Conservation (phyloP, 2,797 vertebrate species). For the Eospalax fontanierii region DNA sequence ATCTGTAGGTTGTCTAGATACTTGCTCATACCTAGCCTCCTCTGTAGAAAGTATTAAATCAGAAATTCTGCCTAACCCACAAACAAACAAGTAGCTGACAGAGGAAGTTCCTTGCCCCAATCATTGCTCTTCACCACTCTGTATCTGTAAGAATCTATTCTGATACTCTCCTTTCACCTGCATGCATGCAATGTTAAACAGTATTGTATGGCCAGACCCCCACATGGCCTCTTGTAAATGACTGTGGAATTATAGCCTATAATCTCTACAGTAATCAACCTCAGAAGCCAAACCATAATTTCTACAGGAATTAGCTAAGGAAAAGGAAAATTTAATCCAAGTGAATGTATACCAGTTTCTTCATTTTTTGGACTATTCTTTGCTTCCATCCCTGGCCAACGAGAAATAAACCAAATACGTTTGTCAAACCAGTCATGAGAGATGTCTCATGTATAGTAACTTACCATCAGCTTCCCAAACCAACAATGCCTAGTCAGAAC, state of each 20-base stretch:
- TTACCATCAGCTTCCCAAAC: background rate
- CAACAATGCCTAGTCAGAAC: background rate
- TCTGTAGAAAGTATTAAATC: slow-evolving; percentile 27
- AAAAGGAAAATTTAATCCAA: background rate
- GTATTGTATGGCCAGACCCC: background rate
- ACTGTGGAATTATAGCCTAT: background rate
- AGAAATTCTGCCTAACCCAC: background rate
- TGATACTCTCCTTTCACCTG: background rate
- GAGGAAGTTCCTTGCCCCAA: background rate
- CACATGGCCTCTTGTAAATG: background rate
- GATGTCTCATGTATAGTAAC: background rate
- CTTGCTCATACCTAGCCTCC: background rate
- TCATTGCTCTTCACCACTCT: background rate
- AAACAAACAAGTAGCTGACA: background rate
- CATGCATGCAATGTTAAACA: background rate
- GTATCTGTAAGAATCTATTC: background rate
- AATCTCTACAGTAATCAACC: background rate
- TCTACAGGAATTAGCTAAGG: background rate
- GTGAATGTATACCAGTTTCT: background rate
- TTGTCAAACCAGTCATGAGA: background rate
- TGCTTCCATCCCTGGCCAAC: background rate
- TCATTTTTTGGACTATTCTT: background rate
- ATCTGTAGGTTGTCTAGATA: background rate
- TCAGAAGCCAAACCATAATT: background rate
- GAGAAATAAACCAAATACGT: background rate